A percentile compares a stretch with the other conserved stretches of the same genome.
phyloP scores from a whole-genome alignment of 1,140 invertebrate genomes.

The Ptiloglossa arizonensis region DNA sequence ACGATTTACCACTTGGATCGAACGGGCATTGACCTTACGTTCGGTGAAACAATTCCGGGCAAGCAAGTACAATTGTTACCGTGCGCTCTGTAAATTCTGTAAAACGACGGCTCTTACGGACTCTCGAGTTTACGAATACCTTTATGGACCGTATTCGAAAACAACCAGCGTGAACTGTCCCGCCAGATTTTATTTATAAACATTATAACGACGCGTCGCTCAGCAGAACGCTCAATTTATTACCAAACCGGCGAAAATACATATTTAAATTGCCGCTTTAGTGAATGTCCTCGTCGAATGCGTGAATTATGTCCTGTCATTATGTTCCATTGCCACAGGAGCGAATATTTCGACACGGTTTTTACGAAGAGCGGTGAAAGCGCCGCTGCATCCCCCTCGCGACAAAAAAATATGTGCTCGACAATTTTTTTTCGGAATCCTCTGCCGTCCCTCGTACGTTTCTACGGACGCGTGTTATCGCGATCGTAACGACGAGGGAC shows the following conservation, averaged over 20 bases:
- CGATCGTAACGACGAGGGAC: conserved; percentile 58
- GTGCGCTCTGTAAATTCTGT: background rate
- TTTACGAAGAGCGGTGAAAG: conserved; percentile 30
- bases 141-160: background rate
- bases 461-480: conserved; percentile 64
- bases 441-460: conserved; percentile 61
- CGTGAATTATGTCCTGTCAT: conserved; percentile 47
- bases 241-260: background rate
- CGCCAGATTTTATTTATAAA: background rate
- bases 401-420: conserved; percentile 55
- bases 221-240: background rate
- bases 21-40: too few species aligned
- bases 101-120: background rate
- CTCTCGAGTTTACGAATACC: background rate
- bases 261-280: background rate
- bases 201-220: background rate
- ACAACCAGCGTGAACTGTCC: background rate
- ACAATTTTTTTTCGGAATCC: conserved; percentile 48
- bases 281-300: conserved; percentile 20
- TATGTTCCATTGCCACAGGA: conserved; percentile 9
- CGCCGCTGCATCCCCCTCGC: conserved; percentile 11
- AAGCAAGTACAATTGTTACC: background rate
- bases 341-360: conserved; percentile 52
- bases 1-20: too few species aligned
- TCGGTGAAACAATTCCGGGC: too few species aligned